Evolutionary conservation across 2,113 vertebrate genomes (phyloP).

Genomic region (Solea solea): DNA sequence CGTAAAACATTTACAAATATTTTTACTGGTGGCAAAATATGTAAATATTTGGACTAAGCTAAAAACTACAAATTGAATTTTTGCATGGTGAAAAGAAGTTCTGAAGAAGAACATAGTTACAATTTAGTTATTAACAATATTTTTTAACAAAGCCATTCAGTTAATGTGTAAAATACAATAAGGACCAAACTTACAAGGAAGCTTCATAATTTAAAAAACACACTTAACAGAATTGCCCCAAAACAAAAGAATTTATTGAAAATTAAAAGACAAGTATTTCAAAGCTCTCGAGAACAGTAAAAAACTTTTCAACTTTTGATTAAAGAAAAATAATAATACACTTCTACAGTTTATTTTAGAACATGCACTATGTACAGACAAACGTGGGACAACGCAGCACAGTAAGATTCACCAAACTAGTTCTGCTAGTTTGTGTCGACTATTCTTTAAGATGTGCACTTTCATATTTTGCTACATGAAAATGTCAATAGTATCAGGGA

Average conservation of each 20-base stretch:
- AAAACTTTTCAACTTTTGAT: conserved; percentile 60
- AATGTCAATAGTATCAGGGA: background rate
- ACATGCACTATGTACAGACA: conserved; percentile 65
- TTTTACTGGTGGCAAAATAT: too few species aligned
- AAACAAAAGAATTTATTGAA: conserved; percentile 71
- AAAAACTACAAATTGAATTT: too few species aligned
- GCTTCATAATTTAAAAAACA: background rate
- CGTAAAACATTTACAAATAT: too few species aligned
- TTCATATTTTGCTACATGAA: background rate
- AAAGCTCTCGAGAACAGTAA: conserved; percentile 60
- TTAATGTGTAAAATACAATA: too few species aligned
- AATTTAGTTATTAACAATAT: too few species aligned
- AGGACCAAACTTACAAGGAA: background rate
- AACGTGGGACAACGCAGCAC: conserved; percentile 39
- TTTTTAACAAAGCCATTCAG: too few species aligned
- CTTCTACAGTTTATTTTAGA: conserved; percentile 37
- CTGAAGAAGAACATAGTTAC: too few species aligned
- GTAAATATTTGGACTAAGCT: too few species aligned
- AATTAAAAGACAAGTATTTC: conserved; percentile 65
- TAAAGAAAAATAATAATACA: conserved; percentile 23
- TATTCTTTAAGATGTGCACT: conserved; percentile 12
- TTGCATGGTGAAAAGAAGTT: too few species aligned
- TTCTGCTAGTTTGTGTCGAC: conserved; percentile 10
- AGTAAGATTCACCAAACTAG: conserved; percentile 14
- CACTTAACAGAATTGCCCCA: conserved; percentile 19